phyloP scores from a whole-genome alignment of 2,113 vertebrate species.

The Poicephalus meyeri region DNA sequence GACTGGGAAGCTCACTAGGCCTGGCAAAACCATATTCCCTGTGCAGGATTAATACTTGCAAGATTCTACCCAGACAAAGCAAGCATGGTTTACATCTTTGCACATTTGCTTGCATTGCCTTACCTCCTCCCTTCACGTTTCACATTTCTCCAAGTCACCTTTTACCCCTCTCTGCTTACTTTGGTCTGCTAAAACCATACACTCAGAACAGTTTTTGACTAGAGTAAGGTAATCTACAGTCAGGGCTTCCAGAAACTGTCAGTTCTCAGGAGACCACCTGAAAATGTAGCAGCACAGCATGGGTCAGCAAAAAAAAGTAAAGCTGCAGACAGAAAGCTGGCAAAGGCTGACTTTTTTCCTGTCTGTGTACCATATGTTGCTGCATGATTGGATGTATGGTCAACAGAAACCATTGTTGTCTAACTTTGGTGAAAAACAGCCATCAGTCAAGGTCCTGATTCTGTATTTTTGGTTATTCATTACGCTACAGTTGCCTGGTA shows the following conservation, averaged over 20 bases:
- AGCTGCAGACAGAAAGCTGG: conserved; percentile 43
- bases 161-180: not conserved
- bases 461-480: not conserved
- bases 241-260: conserved; percentile 26
- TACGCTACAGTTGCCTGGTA: not conserved
- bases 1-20: not conserved
- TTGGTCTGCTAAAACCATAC: not conserved
- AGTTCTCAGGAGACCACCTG: conserved; percentile 31
- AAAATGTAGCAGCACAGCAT: not conserved
- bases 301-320: conserved; percentile 26
- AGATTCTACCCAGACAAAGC: not conserved
- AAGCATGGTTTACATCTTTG: not conserved
- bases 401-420: not conserved
- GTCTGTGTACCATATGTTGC: conserved; percentile 33
- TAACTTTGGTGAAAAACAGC: not conserved
- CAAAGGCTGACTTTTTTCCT: not conserved
- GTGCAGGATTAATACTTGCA: not conserved
- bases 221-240: not conserved
- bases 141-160: not conserved
- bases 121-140: not conserved
- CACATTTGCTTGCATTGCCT: not conserved
- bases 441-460: not conserved
- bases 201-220: not conserved
- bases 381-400: not conserved
- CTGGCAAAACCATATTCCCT: not conserved